phyloP scores from a whole-genome alignment of 2,113 vertebrate species.

The Cichladusa arquata region DNA sequence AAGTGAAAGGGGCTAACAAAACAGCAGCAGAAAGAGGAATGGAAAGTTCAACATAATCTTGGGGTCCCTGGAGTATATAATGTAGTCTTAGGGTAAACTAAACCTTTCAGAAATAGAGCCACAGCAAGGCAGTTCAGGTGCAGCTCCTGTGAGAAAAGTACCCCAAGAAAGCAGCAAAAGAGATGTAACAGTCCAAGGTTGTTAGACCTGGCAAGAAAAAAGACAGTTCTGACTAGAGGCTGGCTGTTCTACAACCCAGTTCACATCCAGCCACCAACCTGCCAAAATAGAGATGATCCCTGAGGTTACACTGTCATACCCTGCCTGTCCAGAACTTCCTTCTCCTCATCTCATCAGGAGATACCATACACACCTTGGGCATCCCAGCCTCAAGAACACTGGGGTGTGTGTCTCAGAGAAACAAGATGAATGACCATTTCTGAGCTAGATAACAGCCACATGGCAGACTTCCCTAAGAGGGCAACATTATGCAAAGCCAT shows the following conservation, averaged over 20 bases:
- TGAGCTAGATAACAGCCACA: neutral
- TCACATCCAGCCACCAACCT: neutral
- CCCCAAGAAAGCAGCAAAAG: neutral
- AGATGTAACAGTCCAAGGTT: neutral
- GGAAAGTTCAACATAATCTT: neutral
- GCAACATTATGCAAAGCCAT: neutral
- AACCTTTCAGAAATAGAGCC: neutral
- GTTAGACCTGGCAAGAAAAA: neutral
- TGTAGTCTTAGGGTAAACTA: neutral
- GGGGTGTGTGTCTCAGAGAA: neutral
- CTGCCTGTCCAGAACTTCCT: neutral
- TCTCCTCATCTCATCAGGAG: neutral
- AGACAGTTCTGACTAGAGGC: neutral
- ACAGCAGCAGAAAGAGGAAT: neutral
- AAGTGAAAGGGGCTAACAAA: neutral
- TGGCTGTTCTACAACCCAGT: neutral
- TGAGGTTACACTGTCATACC: neutral
- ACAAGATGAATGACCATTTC: neutral
- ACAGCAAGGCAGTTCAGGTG: neutral
- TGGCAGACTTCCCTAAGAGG: neutral
- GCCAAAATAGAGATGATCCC: neutral
- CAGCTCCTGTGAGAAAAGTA: neutral
- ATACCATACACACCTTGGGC: fast-evolving
- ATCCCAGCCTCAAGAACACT: neutral
- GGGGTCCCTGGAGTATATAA: neutral